Percentiles rank a stretch among this genome's conserved stretches.
These are phyloP conservation scores for Macrosoma leucophasiata DNA, from an alignment of 2,888 invertebrate genomes.

Conservation along the genomic window DNA sequence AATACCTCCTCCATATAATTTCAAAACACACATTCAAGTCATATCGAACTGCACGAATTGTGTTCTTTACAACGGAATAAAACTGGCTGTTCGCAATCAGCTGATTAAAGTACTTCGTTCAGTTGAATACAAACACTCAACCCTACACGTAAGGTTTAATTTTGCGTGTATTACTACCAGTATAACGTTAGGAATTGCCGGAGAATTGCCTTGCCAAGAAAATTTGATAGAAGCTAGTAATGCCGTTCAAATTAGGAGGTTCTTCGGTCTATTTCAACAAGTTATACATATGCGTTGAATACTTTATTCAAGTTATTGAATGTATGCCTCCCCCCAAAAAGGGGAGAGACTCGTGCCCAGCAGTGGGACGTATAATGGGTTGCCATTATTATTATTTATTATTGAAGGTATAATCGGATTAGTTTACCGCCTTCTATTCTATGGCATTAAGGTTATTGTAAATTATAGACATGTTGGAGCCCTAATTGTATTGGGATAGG, in stretches of 20 bases:
- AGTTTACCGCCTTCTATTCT: too few species aligned
- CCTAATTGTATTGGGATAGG: too few species aligned
- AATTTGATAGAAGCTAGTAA: slow-evolving; percentile 41
- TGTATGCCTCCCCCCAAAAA: too few species aligned
- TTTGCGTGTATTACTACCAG: slow-evolving; percentile 19
- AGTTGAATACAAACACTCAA: slow-evolving; percentile 20
- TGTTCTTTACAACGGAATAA: slow-evolving; percentile 53
- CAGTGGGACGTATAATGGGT: too few species aligned
- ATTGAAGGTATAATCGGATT: too few species aligned
- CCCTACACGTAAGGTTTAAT: slow-evolving; percentile 20
- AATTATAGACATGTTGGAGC: too few species aligned
- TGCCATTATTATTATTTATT: too few species aligned
- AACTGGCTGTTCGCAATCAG: slow-evolving; percentile 45
- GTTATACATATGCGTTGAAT: slow-evolving; percentile 7
- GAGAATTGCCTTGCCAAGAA: slow-evolving; percentile 34
- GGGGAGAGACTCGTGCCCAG: too few species aligned
- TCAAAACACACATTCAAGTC: slow-evolving; percentile 17
- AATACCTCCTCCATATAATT: slow-evolving; percentile 5
- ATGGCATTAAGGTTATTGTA: too few species aligned
- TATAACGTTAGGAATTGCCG: slow-evolving; percentile 26
- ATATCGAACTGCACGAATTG: slow-evolving; percentile 40
- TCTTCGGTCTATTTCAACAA: slow-evolving; percentile 20
- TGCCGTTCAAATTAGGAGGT: slow-evolving; percentile 36
- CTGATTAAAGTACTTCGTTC: slow-evolving; percentile 35
- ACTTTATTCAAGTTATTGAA: too few species aligned